Evolutionary conservation across 2,113 vertebrate genomes (phyloP), one percentile per base, ranked within the genome.

Genomic region (Mustela nigripes): DNA sequence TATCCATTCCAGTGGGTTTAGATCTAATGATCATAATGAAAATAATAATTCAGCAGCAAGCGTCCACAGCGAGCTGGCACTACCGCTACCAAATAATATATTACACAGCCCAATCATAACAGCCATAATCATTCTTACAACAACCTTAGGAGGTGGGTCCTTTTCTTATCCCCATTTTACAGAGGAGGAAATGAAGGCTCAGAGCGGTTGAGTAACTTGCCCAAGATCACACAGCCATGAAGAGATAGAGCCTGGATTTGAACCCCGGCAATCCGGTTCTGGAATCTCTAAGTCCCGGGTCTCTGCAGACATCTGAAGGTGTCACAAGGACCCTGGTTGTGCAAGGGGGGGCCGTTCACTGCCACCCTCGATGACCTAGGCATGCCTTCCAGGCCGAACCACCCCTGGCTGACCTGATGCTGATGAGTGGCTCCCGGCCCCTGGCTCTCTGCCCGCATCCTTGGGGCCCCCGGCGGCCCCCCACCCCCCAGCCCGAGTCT

Each of bases 181-280:
- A 81, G n/a, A 92, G 73, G 26, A 65, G 82, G 71, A 89, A 89
- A 74, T 31, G 19, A 69, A 94, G 92, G 82, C 67, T 89, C 95
- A 83, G 87, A 89, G 83, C 87, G 65, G 33, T 26, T 22, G 28
- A 84, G 22, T 36, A 28, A 95, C 71, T 89, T 90, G 73, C 45
- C 48, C 73, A 71, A 94, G 31, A n/a, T 76, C 76, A 94, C 67
- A 79, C 62, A 95, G 56, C 62, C 48, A 56, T n/a, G 22, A 78
- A 82, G 1, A 22, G n/a, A 48, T 50, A n/a, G n/a, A 88, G 36
- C 39, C 31, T 74, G 48, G 42, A 50, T 58, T 39, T 19, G 60
- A 91, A 79, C 21, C 4, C 39, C 4, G n/a, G 19, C 39, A 56
- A 28, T n/a, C 73, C 15, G 6, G 42, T 28, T 58, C 48, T 42